phyloP scores from a whole-genome alignment of 2,888 invertebrate genomes.

The Stomorhina lunata region DNA sequence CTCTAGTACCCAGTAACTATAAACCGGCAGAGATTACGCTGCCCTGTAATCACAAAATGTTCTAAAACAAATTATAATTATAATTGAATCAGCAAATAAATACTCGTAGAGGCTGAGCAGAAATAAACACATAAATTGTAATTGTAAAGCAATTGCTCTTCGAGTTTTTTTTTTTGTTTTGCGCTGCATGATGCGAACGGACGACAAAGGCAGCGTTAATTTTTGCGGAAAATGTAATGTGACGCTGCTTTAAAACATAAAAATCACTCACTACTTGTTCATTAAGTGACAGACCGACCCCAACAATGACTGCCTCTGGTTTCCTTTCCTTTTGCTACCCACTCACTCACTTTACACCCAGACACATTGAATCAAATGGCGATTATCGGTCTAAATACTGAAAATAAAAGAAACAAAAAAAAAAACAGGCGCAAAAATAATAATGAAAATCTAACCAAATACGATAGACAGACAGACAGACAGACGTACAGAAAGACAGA shows the following conservation, averaged over 20 bases:
- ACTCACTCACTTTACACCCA: constrained; percentile 5
- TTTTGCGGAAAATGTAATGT: constrained; percentile 70
- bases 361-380: constrained; percentile 40
- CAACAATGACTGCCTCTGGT: constrained; percentile 30
- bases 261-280: constrained; percentile 20
- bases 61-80: constrained; percentile 23
- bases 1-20: too few species aligned
- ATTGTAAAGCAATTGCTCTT: constrained; percentile 30
- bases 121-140: constrained; percentile 38
- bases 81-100: constrained; percentile 32
- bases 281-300: constrained; percentile 22
- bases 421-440: constrained; percentile 12
- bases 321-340: not conserved
- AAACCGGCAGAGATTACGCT: too few species aligned
- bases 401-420: constrained; percentile 12
- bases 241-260: too few species aligned
- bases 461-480: too few species aligned
- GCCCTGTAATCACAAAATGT: not conserved
- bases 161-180: too few species aligned
- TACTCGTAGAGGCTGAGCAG: not conserved
- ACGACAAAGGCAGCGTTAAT: constrained; percentile 65
- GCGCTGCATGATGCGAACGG: constrained; percentile 47
- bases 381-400: constrained; percentile 49
- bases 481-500: too few species aligned
- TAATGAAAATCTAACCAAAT: constrained; percentile 15